phyloP scores from a whole-genome alignment of 2,888 invertebrate species.

The Gryllus longicercus region DNA sequence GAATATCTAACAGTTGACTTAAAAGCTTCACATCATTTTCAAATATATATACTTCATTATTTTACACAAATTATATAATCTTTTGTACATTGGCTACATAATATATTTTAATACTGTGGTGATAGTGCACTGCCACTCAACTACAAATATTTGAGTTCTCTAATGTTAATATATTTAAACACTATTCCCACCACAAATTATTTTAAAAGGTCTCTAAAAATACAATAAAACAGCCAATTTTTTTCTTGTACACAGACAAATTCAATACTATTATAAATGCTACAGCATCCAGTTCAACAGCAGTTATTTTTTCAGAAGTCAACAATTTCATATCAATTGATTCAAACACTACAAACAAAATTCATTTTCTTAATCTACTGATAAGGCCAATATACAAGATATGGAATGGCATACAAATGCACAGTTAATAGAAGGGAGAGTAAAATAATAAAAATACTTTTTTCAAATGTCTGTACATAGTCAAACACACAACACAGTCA shows the following conservation, averaged over 20 bases:
- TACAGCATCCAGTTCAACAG: background rate
- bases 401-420: conserved; percentile 7
- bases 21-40: conserved; percentile 5
- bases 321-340: background rate
- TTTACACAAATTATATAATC: background rate
- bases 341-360: background rate
- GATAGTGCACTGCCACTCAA: conserved; percentile 11
- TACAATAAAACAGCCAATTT: conserved; percentile 17
- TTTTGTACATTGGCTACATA: conserved; percentile 17
- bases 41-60: conserved; percentile 9
- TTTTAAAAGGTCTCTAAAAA: background rate
- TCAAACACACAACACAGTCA: background rate
- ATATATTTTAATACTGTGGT: conserved; percentile 4
- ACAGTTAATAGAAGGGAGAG: conserved; percentile 7
- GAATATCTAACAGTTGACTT: background rate
- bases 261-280: conserved; percentile 10
- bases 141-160: background rate
- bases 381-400: conserved; percentile 17
- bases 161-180: too few species aligned
- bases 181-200: background rate
- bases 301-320: background rate
- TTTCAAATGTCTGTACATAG: too few species aligned
- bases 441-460: background rate
- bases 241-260: background rate
- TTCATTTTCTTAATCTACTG: background rate